Evolutionary conservation across 2,888 invertebrate genomes (phyloP).

Genomic region (Tiliacea citrago): DNA sequence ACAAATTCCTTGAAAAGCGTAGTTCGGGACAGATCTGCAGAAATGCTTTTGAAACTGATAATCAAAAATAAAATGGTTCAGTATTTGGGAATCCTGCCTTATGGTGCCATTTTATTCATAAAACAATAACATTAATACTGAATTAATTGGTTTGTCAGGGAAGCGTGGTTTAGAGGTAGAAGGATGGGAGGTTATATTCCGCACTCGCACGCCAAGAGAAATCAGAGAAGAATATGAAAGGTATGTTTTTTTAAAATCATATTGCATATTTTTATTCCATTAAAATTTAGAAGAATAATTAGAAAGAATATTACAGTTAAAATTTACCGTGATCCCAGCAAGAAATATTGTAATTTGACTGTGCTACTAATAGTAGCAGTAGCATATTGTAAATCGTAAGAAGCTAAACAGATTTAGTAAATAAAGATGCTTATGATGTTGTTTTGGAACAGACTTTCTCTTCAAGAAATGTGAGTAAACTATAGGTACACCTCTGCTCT

Average conservation of each 20-base stretch:
- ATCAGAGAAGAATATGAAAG: constrained; percentile 99
- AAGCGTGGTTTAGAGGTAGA: constrained; percentile 97
- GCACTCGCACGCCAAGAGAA: constrained; percentile 98
- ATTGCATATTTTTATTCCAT: not conserved
- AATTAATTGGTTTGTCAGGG: constrained; percentile 88
- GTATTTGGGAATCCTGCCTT: not conserved
- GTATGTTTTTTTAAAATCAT: constrained; percentile 66
- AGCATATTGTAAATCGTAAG: not conserved
- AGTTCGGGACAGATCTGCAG: not conserved
- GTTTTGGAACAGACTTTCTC: not conserved
- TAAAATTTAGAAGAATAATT: too few species aligned
- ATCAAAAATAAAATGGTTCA: not conserved
- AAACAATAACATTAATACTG: not conserved
- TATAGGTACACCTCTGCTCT: not conserved
- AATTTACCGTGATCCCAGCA: not conserved
- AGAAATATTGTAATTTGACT: not conserved
- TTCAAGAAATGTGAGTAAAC: not conserved
- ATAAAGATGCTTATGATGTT: not conserved
- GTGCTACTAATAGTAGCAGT: not conserved
- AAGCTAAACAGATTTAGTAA: not conserved
- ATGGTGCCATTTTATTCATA: not conserved
- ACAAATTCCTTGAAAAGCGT: not conserved
- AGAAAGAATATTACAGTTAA: not conserved
- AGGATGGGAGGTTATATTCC: constrained; percentile 98
- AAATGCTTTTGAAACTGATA: not conserved